Evolutionary conservation across 37 sponge, comb jelly and placozoan species (phyloP), one percentile per base, ranked within the genome.

Genomic region (Agelas oroides): DNA sequence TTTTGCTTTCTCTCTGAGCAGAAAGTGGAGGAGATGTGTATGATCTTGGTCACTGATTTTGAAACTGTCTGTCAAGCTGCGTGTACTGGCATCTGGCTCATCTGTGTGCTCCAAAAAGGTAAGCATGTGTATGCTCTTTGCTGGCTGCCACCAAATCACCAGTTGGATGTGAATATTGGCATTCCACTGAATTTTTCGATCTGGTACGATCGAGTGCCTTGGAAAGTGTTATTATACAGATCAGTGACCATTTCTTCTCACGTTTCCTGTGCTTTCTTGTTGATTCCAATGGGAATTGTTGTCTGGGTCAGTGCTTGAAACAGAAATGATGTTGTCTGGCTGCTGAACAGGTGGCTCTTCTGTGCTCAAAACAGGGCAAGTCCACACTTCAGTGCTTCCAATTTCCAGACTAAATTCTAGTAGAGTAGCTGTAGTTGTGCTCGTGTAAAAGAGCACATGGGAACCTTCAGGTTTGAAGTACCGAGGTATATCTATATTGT

Each of bases 271-370:
- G 69, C 69, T 34, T 67, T 67, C 12, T 67, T 12, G 35, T 12
- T 67, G 1, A 68, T 31, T 33, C 30, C 31, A 30, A 68, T 33
- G 2, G 69, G 69, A 20, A 68, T 68, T 6, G 69, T 68, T 5
- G 69, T 68, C 32, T 33, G 20, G 35, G 19, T 68, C 34, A 32
- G 19, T 2, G 35, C 31, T 20, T 33, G 19, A 68, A 68, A 68
- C 30, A 68, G 69, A 12, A 34, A 68, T 2, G 69, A 5, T 68
- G 69, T 68, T 34, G 69, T 68, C 35, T 68, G 69, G 69, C 34
- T 28, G 12, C 17, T 68, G 34, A 5, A 68, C 19, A 33, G 69
- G 12, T 68, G 69, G 6, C 30, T 33, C 19, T 68, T 33, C 5
- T 68, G 69, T 32, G 69, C 69, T 5, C 69, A 35, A 68, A 33